Evolutionary conservation across 2,797 vertebrate genomes (phyloP).

Genomic region (Phataginus tetradactyla): DNA sequence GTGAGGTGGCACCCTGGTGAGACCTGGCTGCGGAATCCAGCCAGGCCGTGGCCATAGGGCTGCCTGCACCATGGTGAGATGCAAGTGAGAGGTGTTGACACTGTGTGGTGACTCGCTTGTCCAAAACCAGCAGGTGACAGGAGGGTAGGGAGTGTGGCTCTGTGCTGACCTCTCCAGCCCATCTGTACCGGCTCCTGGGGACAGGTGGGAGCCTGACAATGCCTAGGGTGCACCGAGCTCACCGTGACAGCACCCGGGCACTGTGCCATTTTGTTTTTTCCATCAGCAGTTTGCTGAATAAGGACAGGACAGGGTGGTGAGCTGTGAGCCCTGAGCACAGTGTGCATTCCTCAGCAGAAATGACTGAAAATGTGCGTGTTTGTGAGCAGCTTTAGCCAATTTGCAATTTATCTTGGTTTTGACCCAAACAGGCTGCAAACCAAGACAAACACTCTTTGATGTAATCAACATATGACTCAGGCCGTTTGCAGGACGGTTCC

Average conservation of each 20-base stretch:
- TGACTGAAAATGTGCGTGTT: conserved; percentile 71
- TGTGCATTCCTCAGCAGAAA: conserved; percentile 77
- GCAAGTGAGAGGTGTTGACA: no score
- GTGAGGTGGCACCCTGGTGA: no score
- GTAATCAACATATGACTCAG: conserved; percentile 83
- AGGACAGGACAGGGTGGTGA: conserved; percentile 77
- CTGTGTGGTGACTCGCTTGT: no score
- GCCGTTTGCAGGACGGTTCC: conserved; percentile 76
- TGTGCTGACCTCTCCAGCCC: neutral
- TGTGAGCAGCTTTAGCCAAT: conserved; percentile 75
- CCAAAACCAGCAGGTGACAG: no score
- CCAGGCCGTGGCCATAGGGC: no score
- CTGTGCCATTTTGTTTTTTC: neutral
- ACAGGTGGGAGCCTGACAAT: fast-evolving
- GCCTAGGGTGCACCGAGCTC: neutral
- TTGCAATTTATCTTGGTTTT: conserved; percentile 86
- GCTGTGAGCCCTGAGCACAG: conserved; percentile 63
- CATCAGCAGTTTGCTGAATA: conserved; percentile 78
- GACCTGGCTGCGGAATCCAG: no score
- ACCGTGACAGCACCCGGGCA: fast-evolving
- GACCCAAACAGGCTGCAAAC: conserved; percentile 86
- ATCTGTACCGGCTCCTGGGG: fast-evolving
- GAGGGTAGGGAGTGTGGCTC: neutral
- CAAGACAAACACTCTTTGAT: conserved; percentile 88
- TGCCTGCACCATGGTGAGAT: no score